A percentile compares a stretch with the other conserved stretches of the same genome.
These are phyloP conservation scores for Zapornia atra DNA, from an alignment of 2,113 vertebrate species.

Conservation along the genomic window DNA sequence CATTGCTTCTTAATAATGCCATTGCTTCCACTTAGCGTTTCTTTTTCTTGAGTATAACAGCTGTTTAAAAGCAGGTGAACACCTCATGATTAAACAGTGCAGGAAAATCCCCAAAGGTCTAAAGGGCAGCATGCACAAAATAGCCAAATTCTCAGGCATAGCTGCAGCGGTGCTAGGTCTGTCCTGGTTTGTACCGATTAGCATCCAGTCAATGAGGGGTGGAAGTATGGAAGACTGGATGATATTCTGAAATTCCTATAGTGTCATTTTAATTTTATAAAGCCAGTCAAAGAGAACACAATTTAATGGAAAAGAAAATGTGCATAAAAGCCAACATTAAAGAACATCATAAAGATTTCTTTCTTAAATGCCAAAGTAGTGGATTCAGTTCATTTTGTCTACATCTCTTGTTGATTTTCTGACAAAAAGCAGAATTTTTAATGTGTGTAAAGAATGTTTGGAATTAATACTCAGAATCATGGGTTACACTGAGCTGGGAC, in stretches of 20 bases:
- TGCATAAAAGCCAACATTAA: not conserved
- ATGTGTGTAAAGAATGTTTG: not conserved
- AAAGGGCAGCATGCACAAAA: not conserved
- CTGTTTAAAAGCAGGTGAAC: not conserved
- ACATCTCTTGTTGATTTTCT: not conserved
- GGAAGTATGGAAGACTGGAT: not conserved
- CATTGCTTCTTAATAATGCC: not conserved
- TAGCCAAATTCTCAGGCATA: not conserved
- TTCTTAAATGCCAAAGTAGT: not conserved
- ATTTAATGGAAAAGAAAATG: not conserved
- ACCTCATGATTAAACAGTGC: not conserved
- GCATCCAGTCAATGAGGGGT: not conserved
- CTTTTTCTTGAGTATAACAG: not conserved
- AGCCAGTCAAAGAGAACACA: not conserved
- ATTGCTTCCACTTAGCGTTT: not conserved
- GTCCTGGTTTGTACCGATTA: not conserved
- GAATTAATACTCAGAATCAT: not conserved
- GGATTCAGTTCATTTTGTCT: not conserved
- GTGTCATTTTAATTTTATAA: not conserved
- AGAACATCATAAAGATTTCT: not conserved
- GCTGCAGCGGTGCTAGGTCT: not conserved
- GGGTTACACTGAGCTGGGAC: not conserved
- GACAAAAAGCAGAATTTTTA: not conserved
- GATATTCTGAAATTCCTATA: not conserved
- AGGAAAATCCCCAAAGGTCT: not conserved